A percentile compares a stretch with the other conserved stretches of the same genome.
Conservation (phyloP, 2,113 vertebrate genomes). For the Lagopus muta region DNA sequence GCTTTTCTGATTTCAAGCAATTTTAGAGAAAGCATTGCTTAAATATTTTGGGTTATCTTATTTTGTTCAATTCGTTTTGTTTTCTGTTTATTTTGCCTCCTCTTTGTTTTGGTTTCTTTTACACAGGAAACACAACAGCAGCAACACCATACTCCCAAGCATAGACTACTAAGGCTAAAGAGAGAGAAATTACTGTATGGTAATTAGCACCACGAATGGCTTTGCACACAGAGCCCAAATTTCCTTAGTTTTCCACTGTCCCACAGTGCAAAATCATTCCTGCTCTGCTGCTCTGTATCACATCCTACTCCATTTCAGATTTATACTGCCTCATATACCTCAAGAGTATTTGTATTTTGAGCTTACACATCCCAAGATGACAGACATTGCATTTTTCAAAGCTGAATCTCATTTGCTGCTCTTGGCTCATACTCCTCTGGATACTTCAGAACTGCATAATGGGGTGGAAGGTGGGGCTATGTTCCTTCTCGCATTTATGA, state of each 20-base stretch:
- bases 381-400: slow-evolving; percentile 32
- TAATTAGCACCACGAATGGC: background rate
- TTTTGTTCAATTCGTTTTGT: background rate
- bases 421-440: background rate
- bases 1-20: background rate
- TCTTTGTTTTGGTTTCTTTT: background rate
- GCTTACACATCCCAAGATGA: slow-evolving; percentile 24
- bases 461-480: background rate
- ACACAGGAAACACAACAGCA: background rate
- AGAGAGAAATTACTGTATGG: background rate
- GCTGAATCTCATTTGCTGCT: slow-evolving; percentile 18
- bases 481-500: background rate
- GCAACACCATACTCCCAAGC: background rate
- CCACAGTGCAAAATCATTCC: background rate
- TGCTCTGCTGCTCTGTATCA: slow-evolving; percentile 10
- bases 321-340: background rate
- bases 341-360: slow-evolving; percentile 30
- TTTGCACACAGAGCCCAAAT: background rate
- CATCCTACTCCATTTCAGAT: slow-evolving; percentile 33
- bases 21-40: background rate
- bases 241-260: background rate
- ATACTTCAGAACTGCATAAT: background rate
- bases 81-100: too few species aligned
- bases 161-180: background rate
- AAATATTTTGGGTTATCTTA: background rate